Evolutionary conservation across 2,797 vertebrate genomes (phyloP).

Genomic region (Dermochelys coriacea): DNA sequence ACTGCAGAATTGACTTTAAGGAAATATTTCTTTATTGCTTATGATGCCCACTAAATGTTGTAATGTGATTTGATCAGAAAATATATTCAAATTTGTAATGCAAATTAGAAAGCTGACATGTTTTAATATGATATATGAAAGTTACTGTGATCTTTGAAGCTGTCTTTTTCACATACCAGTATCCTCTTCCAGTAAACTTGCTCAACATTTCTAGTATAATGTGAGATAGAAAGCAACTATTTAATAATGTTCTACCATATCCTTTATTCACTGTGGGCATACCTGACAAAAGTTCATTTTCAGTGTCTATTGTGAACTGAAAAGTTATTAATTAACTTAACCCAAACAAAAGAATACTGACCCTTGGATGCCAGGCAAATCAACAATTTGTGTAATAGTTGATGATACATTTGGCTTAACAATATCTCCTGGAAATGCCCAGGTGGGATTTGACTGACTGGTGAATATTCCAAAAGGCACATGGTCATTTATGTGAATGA

Average conservation of each 20-base stretch:
- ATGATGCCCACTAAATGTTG: background rate
- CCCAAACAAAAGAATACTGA: background rate
- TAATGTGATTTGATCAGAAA: slow-evolving; percentile 35
- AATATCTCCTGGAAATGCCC: slow-evolving; percentile 21
- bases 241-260: background rate
- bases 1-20: slow-evolving; percentile 23
- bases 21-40: slow-evolving; percentile 51
- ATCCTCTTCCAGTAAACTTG: background rate
- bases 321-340: slow-evolving; percentile 25
- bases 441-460: background rate
- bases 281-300: background rate
- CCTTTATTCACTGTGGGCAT: background rate
- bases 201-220: background rate
- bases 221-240: background rate
- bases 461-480: slow-evolving; percentile 18
- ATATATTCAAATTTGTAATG: background rate
- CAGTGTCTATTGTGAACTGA: background rate
- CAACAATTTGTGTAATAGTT: slow-evolving; percentile 15
- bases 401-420: background rate
- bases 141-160: slow-evolving; percentile 2
- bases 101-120: slow-evolving; percentile 9
- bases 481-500: slow-evolving; percentile 42
- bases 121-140: background rate
- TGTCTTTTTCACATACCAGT: background rate
- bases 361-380: background rate